Base-by-base conservation (phyloP, 2,113 vertebrate genomes). In the Phrynosoma platyrhinos region DNA sequence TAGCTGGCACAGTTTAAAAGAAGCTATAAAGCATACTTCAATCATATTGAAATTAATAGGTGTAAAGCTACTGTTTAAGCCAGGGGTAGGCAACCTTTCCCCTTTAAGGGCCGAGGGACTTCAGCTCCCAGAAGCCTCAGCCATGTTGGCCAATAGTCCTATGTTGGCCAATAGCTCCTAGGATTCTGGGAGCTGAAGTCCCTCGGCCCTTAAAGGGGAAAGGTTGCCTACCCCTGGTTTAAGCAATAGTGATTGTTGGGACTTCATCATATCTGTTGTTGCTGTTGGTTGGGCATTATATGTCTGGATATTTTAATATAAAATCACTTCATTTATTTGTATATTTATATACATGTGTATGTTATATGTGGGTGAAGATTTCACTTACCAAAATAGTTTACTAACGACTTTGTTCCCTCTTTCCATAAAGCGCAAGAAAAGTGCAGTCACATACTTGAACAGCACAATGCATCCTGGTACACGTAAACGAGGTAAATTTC, bases 381-480 rank as follows among this genome's bases (percentile, higher is more conserved):
- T 83, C 23, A 55, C n/a, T 53, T 53, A 25, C 25, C 58, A 83
- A 66, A 82, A 53, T 7, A 9, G 14, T 52, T 78, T n/a, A 30
- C 25, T 47, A 82, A 76, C n/a, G 69, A 40, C 9, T 78, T 88
- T 68, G 13, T 82, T 68, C 23, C 20, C 90, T 88, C 91, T 79
- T 94, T 93, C 83, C 92, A 94, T 96, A 82, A 97, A 99, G 99
- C 98, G 99, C 93, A 99, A 99, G 97, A 99, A 99, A 97, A 99
- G 97, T 71, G 97, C 98, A 9, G 98, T 99, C 95, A 99, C 98
- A 9, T 99, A 99, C 96, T 97, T 99, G 97, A 99, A 99, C 96
- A 99, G 98, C 95, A 99, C 98, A 92, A 96, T 99, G 96, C 98
- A 99, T 96, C 98, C 98, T 13, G 98, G 98, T 90, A 99, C 98